Base-by-base conservation (phyloP, 2,113 vertebrate genomes). In the Polypterus bichir region DNA sequence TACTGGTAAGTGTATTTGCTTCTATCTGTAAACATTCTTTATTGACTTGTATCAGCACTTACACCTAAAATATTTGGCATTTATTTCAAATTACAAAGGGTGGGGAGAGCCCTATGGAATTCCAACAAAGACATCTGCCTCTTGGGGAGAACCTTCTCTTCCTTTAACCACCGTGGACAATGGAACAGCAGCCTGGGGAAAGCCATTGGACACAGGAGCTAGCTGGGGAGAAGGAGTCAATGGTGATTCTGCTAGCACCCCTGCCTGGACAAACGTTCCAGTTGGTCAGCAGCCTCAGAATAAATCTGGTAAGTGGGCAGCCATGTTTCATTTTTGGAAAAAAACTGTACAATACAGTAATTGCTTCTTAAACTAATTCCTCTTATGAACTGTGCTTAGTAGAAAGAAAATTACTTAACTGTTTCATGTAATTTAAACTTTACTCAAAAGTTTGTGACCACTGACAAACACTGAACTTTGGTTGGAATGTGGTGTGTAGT, bases 141-240 rank as follows among this genome's bases (percentile, higher is more conserved):
- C 83, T 2, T 94, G 91, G 91, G 79, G 82, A 49, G 92, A 94
- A 67, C 79, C 89, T 11, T 11, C 86, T 62, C 65, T 79, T 73
- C 88, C 91, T 54, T 86, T 91, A 62, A 89, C 89, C 5, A 80
- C 84, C 9, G 92, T 99, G 70, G 97, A 99, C 81, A 97, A 97
- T 5, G 95, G 95, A 60, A 97, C 95, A 1, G 87, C 94, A 9
- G 92, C 96, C 5, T 99, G 96, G 96, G 93, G 93, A 7, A 97
- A 97, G 67, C 91, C 95, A 62, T 77, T 86, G 72, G 91, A 98
- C 69, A 89, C 81, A 65, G 76, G 65, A 64, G 81, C 88, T 49
- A 77, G 74, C 67, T 94, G 91, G 89, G 89, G 89, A 68, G 89
- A 90, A 53, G 84, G 87, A n/a, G 79, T 88, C 9, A 72, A 75